Base-by-base conservation (phyloP, 2,888 invertebrate genomes). In the Rhamphomyia laevipes region DNA sequence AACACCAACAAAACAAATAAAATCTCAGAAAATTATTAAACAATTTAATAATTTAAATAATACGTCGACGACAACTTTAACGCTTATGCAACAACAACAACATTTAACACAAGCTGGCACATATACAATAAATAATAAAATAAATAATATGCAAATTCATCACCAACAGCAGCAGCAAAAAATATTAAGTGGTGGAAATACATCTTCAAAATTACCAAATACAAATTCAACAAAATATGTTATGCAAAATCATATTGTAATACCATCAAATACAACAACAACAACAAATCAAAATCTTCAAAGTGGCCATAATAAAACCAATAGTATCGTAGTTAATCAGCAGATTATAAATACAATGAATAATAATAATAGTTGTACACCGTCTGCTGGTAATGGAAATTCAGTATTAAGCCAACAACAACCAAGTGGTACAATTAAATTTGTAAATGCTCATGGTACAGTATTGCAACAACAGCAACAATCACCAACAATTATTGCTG, bases 371-470 rank as follows among this genome's bases (percentile, higher is more conserved):
- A 53, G 55, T 30, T 33, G 30, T 1, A 45, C 18, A n/a, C n/a
- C n/a, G n/a, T n/a, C n/a, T 38, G 2, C 35, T 44, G 43, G 42
- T 17, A 47, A 35, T 42, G 21, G 12, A 23, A 44, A 16, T 40
- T n/a, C 37, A 2, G 16, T 30, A n/a, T 10, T 16, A 21, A 12
- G 13, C 2, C 42, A 42, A 21, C 21, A 18, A n/a, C 18, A 41
- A 10, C 42, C 21, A 42, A 52, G 55, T 44, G 57, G 61, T 23
- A 65, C 66, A 18, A 70, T 70, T 11, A 70, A 70, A 54, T 70
- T 68, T 61, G 70, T 70, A 9, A 70, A 70, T 54, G 64, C 70
- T 4, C 69, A 70, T 41, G 70, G 70, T 31, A 68, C 68, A 3
- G 63, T 70, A 16, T 64, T 69, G 50, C 70, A 68, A 45, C 68